A percentile compares a stretch with the other conserved stretches of the same genome.
phyloP scores from a whole-genome alignment of 2,797 vertebrate species.

The Buphagus erythrorhynchus region DNA sequence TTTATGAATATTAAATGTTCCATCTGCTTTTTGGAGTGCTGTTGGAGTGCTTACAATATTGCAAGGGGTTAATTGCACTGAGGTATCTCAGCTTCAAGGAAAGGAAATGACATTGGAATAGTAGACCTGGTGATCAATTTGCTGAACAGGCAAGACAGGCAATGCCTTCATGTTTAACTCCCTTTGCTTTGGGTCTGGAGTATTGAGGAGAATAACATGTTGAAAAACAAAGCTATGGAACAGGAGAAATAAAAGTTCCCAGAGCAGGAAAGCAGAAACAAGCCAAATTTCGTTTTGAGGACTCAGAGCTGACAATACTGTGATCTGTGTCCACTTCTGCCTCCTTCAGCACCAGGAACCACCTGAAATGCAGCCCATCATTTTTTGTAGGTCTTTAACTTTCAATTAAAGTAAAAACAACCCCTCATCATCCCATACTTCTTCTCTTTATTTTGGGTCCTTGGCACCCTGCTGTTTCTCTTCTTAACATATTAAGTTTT shows the following conservation, averaged over 20 bases:
- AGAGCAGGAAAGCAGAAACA: background rate
- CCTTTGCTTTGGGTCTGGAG: background rate
- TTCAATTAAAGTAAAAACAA: background rate
- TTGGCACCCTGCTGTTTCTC: background rate
- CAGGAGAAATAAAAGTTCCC: background rate
- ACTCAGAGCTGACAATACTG: background rate
- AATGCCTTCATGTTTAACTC: background rate
- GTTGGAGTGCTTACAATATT: background rate
- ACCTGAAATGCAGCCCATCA: background rate
- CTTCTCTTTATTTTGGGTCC: background rate
- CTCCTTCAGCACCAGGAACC: background rate
- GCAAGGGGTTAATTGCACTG: background rate
- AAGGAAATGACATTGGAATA: background rate
- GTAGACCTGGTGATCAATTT: background rate
- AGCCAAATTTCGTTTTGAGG: background rate
- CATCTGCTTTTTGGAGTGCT: background rate
- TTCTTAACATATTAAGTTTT: background rate
- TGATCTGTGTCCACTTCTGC: background rate
- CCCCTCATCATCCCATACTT: background rate
- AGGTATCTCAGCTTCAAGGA: background rate
- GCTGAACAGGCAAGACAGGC: background rate
- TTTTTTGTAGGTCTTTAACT: background rate
- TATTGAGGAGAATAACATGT: rapidly evolving
- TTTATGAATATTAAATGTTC: constrained; percentile 23
- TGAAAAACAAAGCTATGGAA: background rate